Base-by-base conservation (phyloP, 2,888 invertebrate genomes). In the Epicampocera succincta region DNA sequence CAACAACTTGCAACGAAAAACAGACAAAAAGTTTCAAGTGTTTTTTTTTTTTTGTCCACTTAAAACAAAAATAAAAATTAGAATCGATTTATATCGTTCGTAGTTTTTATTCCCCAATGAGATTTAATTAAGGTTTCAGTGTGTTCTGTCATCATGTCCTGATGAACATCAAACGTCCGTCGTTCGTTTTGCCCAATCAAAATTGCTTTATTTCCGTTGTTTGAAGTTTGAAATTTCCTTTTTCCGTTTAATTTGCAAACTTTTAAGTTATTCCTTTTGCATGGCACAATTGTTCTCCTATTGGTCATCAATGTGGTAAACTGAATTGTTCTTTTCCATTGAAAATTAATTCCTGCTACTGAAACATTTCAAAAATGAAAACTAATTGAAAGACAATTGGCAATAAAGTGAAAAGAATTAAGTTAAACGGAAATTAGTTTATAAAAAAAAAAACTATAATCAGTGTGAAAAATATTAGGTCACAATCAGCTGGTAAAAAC, bases 341-440 rank as follows among this genome's bases (percentile, higher is more conserved):
- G 1, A 6, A 15, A 58, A 25, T 52, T 48, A 44, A 48, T 63
- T 63, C 40, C 52, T 44, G 50, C 33, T 46, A 19, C 21, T 21
- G 19, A 50, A 38, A 33, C 38, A 38, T 25, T 19, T 71, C 56
- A 13, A 63, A 48, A 63, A 54, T 46, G 29, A 71, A 69, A 77
- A 56, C 13, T 63, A 63, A 71, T 77, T 77, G 48, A 56, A 77
- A 77, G 40, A 56, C 71, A 77, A 77, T 77, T 63, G 69, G 5
- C n/a, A 15, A 4, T 40, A 44, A 61, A 69, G 50, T 60, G 60
- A 44, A 61, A 61, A 11, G 38, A 61, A 56, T 63, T 56, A 42
- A 71, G 25, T 63, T 76, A 1, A 19, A 15, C 19, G 76, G 61
- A 76, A 61, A 69, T 54, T 61, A 40, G 38, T 25, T 61, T 29